Conservation (phyloP, 2,888 invertebrate genomes). For the Drosophila bunnanda region DNA sequence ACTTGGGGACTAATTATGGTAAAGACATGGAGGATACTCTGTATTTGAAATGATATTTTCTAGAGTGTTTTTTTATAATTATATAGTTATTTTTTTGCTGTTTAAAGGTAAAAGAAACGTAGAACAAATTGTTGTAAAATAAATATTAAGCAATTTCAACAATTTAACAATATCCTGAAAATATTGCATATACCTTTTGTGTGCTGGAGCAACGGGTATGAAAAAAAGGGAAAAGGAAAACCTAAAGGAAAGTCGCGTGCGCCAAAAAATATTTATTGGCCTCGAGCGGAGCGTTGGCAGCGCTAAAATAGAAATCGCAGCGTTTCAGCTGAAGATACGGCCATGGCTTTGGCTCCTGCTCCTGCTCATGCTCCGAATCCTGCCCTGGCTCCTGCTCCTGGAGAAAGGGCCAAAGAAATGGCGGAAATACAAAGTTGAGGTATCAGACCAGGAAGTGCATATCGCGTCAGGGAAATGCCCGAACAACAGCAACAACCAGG, state of each 20-base stretch:
- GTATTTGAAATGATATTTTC: too few species aligned
- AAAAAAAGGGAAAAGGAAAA: constrained; percentile 17
- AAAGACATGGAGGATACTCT: background rate
- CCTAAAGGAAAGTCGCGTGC: constrained; percentile 55
- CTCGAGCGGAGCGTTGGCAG: constrained; percentile 60
- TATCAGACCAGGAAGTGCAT: constrained; percentile 76
- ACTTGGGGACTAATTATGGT: background rate
- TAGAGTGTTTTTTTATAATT: too few species aligned
- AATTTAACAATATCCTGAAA: too few species aligned
- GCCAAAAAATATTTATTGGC: constrained; percentile 74
- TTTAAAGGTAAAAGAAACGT: too few species aligned
- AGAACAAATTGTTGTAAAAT: too few species aligned
- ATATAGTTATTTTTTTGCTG: too few species aligned
- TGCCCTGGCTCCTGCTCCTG: constrained; percentile 8
- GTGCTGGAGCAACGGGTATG: background rate
- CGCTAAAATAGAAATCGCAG: constrained; percentile 74
- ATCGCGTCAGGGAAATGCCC: constrained; percentile 69
- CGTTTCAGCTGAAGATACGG: constrained; percentile 22
- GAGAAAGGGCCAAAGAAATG: constrained; percentile 67
- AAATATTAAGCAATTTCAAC: too few species aligned
- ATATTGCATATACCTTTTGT: constrained; percentile 1
- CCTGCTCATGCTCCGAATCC: constrained; percentile 9
- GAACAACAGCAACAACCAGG: constrained; percentile 55
- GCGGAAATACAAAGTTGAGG: constrained; percentile 80
- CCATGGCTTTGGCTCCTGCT: constrained; percentile 21